Base-by-base conservation (phyloP, 2,113 vertebrate genomes). In the Taurulus bubalis region DNA sequence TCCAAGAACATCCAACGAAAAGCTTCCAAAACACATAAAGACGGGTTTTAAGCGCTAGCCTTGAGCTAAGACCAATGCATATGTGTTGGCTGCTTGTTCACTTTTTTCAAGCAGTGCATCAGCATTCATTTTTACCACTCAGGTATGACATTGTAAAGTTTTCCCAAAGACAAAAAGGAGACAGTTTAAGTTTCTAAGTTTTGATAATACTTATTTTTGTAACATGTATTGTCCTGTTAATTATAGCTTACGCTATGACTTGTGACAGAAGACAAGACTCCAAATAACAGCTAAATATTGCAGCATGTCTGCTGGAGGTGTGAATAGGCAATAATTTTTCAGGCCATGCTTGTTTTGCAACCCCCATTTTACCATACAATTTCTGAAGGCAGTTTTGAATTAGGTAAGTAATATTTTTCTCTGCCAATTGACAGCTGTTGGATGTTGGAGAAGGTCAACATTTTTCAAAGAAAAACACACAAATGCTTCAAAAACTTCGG, bases 1-100 rank as follows among this genome's bases (percentile, higher is more conserved):
- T 64, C 10, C 4, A 14, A n/a, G 42, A 73, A 59, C 30, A 67
- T 66, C 28, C 24, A 70, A 71, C 42, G 26, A 66, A 36, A 51
- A 32, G 68, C 26, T 24, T 2, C 26, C 36, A 45, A 75, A 72
- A 34, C 56, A 59, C 68, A 58, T n/a, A 6, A 71, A 40, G 62
- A 75, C 38, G 66, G 56, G 22, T 24, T 58, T 38, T 45, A 45
- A 60, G 60, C 2, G 3, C 26, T 51, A 32, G 26, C 40, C 40
- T 75, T 26, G 20, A 71, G 70, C n/a, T 51, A 36, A 67, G 32
- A 49, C 15, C 58, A 55, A 3, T 16, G 4, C 16, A 32, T 47
- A 62, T 49, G 32, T 66, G 40, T 1, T 53, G 0, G 32, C 9
- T 30, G 55, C 18, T 62, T 76, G 42, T 38, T 58, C 67, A 45